Evolutionary conservation across 2,888 invertebrate genomes (phyloP), one percentile per base, ranked within the genome.

Genomic region (Gymnosoma rotundatum): DNA sequence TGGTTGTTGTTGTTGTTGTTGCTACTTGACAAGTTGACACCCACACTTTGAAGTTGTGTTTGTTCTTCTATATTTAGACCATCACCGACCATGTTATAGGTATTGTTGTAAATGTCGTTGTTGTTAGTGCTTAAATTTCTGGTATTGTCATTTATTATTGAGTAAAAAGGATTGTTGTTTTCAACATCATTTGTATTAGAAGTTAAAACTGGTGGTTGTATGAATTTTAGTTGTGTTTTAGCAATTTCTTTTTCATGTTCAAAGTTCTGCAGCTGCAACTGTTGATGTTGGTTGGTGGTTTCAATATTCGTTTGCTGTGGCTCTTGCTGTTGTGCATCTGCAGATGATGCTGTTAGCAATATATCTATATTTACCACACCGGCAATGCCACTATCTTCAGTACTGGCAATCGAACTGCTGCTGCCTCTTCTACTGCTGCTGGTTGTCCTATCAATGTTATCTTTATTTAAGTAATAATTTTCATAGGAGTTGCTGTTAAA

Each of bases 321-420:
- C 52, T 82, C 80, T 54, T 81, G 82, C 25, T 79, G 76, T 56
- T 83, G 83, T 18, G 87, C 87, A 76, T 89, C 88, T 81, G 89
- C 88, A 88, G 90, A 89, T 79, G 90, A 90, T 83, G 91, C 89
- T 87, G 90, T 91, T 88, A 91, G 88, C 89, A 90, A 89, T 86
- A 91, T 90, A 88, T 91, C 91, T 88, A 91, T 90, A 88, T 90
- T 90, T 83, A 90, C 91, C 86, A 91, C 89, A 86, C 89, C 91
- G 42, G 90, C 90, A 88, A 78, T 52, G n/a, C 69, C 70, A 64
- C 83, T 82, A 50, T 82, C 83, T 61, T 80, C 83, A 56, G 76
- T 82, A 36, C 66, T 70, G 16, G 18, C n/a, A 21, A 64, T 78
- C 48, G 72, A 50, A 32, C 38, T 56, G 20, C 86, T 56, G 20